phyloP scores from a whole-genome alignment of 2,888 invertebrate species.

The Oegoconia quadripuncta region DNA sequence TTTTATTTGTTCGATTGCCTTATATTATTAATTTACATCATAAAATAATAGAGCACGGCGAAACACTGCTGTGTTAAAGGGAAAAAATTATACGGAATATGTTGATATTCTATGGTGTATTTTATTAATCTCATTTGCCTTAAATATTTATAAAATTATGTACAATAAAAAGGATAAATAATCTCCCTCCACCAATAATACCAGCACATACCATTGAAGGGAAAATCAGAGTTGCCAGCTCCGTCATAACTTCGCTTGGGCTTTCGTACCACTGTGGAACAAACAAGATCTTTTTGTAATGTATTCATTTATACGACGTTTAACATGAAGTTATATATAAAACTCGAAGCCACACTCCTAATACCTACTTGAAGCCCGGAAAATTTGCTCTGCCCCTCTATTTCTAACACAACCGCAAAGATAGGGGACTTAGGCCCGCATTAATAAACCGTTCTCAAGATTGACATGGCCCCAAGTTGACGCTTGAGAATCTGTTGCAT shows the following conservation, averaged over 20 bases:
- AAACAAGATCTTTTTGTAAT: background rate
- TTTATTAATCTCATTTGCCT: background rate
- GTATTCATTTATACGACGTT: background rate
- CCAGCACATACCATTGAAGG: slow-evolving; percentile 6
- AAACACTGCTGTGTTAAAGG: too few species aligned
- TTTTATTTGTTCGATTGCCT: background rate
- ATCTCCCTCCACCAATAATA: slow-evolving; percentile 7
- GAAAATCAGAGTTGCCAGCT: background rate
- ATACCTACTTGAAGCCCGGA: too few species aligned
- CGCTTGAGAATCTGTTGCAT: too few species aligned
- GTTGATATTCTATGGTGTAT: slow-evolving; percentile 2
- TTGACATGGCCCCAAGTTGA: too few species aligned
- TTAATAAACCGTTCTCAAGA: too few species aligned
- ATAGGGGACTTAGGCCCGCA: too few species aligned
- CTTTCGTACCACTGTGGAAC: slow-evolving; percentile 5
- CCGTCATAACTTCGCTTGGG: slow-evolving; percentile 7
- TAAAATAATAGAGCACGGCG: background rate
- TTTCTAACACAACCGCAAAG: too few species aligned
- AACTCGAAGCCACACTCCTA: too few species aligned
- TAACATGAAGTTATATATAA: too few species aligned
- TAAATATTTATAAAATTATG: background rate
- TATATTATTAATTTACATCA: background rate
- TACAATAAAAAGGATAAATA: background rate
- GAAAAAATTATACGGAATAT: background rate
- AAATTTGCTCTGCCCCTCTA: too few species aligned